Percentiles rank a stretch among this genome's conserved stretches.
Conservation (phyloP, 1,140 invertebrate genomes). For the Trachymyrmex cornetzi region DNA sequence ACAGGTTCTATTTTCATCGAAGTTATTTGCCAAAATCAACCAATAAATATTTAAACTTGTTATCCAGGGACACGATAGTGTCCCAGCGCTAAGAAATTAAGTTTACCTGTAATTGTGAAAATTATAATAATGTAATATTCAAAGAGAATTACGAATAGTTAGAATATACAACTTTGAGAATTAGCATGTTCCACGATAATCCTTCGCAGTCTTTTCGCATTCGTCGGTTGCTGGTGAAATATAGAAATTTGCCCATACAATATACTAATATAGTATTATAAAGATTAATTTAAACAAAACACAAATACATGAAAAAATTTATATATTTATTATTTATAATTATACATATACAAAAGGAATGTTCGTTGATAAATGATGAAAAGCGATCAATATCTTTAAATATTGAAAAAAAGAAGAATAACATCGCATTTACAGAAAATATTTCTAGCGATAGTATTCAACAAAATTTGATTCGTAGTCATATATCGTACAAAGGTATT, state of each 20-base stretch:
- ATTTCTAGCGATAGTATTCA: not conserved
- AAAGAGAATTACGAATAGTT: too few species aligned
- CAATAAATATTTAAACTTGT: not conserved
- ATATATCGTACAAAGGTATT: not conserved
- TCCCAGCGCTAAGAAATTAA: not conserved
- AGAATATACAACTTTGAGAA: too few species aligned
- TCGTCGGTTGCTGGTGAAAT: too few species aligned
- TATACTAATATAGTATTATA: not conserved
- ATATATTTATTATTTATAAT: not conserved
- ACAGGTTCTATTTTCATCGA: not conserved
- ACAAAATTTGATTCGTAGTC: not conserved
- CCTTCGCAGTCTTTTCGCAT: too few species aligned
- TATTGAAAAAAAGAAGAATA: not conserved
- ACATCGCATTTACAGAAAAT: not conserved
- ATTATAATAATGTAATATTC: too few species aligned
- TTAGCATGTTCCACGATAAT: too few species aligned
- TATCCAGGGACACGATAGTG: not conserved
- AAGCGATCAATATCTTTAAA: not conserved
- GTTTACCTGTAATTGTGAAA: not conserved
- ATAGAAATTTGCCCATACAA: too few species aligned
- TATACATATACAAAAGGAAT: not conserved
- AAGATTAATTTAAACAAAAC: not conserved
- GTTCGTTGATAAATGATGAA: not conserved
- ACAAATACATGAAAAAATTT: not conserved
- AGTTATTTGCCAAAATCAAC: not conserved